A percentile compares a stretch with the other conserved stretches of the same genome.
phyloP scores from a whole-genome alignment of 1,140 invertebrate species.

The Cotesia vestalis region DNA sequence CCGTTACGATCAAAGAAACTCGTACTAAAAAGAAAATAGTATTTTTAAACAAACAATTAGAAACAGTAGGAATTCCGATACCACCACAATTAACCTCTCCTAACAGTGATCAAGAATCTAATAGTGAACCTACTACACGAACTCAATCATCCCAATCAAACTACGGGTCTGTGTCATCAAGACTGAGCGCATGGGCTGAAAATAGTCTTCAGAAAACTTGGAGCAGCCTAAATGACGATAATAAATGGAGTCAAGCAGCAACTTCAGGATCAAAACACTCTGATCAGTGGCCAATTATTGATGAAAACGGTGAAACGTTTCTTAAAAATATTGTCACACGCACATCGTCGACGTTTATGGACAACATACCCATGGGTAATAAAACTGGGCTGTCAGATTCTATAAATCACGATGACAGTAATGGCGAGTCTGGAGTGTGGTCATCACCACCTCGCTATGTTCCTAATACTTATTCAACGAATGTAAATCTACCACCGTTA shows the following conservation, averaged over 20 bases:
- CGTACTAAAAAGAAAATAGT: constrained; percentile 59
- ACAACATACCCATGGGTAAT: constrained; percentile 11
- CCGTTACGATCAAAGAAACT: constrained; percentile 64
- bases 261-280: constrained; percentile 40
- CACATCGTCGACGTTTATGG: constrained; percentile 44
- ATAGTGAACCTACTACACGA: constrained; percentile 56
- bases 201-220: constrained; percentile 44
- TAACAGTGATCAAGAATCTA: constrained; percentile 57
- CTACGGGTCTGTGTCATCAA: constrained; percentile 37
- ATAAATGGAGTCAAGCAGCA: constrained; percentile 11
- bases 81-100: constrained; percentile 45
- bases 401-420: constrained; percentile 26
- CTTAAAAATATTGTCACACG: constrained; percentile 53
- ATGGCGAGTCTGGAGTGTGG: constrained; percentile 61
- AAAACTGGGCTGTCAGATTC: too few species aligned
- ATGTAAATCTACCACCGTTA: constrained; percentile 58
- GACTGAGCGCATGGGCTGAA: constrained; percentile 45
- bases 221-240: constrained; percentile 43
- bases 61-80: constrained; percentile 54
- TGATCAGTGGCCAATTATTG: constrained; percentile 47
- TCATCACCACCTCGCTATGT: constrained; percentile 55
- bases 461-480: constrained; percentile 49
- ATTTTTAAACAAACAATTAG: constrained; percentile 62
- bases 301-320: constrained; percentile 44
- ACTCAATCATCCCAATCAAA: constrained; percentile 53